Base-by-base conservation (phyloP, 2,797 vertebrate genomes). In the Pangasius krempfi region DNA sequence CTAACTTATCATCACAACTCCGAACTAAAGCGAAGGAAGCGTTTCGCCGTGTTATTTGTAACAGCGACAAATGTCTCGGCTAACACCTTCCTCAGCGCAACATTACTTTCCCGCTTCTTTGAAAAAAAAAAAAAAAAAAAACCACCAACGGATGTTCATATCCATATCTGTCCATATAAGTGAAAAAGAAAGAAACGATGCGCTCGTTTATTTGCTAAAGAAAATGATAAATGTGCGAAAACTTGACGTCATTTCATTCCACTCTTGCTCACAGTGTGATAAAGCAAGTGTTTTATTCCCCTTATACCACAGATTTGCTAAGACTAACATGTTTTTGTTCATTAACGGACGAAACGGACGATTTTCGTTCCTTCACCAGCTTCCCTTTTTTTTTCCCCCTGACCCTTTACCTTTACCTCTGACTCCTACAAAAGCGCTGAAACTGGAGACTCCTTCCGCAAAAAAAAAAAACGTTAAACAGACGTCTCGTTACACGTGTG, bases 1-100 rank as follows among this genome's bases (percentile, higher is more conserved):
- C 91, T 93, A 95, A 95, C 95, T 95, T 93, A 95, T 92, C 92
- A 89, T 87, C 91, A 92, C 94, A 92, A 91, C 91, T 93, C 91
- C 81, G 78, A 91, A 90, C 89, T 91, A 92, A 89, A 89, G 40
- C 91, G 60, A 8, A 60, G 87, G 82, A 89, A 89, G 72, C 86
- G 66, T 88, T 83, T 75, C 30, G 30, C 44, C 54, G 22, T 64
- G 86, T 14, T 79, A 75, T 84, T 83, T 82, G 75, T 86, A 89
- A 86, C 88, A 68, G 56, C 78, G 84, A 82, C 54, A 16, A 60
- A 80, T 72, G 56, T 81, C 60, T 13, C 14, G 30, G 66, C 88
- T 10, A 9, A 64, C 80, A 8, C 33, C 4, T 37, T 81, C n/a
- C 30, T 56, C 78, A 22, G 52, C 22, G 52, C 76, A 4, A 12